Percentiles rank a stretch among this genome's conserved stretches.
phyloP scores from a whole-genome alignment of 2,113 vertebrate species.

The Cromileptes altivelis region DNA sequence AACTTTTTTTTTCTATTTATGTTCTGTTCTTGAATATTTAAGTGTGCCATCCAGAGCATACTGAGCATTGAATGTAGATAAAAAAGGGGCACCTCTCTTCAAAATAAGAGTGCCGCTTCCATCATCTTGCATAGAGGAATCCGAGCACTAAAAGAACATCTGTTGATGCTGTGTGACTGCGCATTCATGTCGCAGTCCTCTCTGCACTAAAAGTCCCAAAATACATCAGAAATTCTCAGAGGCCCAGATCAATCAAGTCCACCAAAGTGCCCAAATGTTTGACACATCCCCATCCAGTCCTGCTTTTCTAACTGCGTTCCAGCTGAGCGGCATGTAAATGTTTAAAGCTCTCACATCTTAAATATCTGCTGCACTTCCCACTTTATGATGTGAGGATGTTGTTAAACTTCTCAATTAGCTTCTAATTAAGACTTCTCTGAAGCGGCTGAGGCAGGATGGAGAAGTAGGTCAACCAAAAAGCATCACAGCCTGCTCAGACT shows the following conservation, averaged over 20 bases:
- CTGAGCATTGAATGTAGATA: neutral
- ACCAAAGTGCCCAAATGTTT: conserved; percentile 43
- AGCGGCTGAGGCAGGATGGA: conserved; percentile 18
- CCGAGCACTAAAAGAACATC: conserved; percentile 40
- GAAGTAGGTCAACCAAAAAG: conserved; percentile 44
- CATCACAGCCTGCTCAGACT: neutral
- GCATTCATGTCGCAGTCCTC: conserved; percentile 28
- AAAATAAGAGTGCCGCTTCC: conserved; percentile 5
- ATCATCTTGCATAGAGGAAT: conserved; percentile 10
- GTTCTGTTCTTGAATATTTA: conserved; percentile 1
- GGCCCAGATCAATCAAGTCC: conserved; percentile 56
- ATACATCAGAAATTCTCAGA: conserved; percentile 37
- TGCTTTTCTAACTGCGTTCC: conserved; percentile 8
- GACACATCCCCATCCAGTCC: conserved; percentile 41
- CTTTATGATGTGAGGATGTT: conserved; percentile 48
- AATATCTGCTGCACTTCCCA: conserved; percentile 39
- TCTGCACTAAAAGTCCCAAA: conserved; percentile 21
- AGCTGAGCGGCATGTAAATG: conserved; percentile 32
- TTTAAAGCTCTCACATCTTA: conserved; percentile 53
- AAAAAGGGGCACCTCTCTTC: conserved; percentile 4
- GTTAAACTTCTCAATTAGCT: conserved; percentile 62
- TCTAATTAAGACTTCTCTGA: conserved; percentile 53
- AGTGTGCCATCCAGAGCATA: neutral
- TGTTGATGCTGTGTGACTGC: conserved; percentile 27
- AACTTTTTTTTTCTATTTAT: neutral